phyloP scores from a whole-genome alignment of 1,140 invertebrate species.

The Potamilus streckersoni region DNA sequence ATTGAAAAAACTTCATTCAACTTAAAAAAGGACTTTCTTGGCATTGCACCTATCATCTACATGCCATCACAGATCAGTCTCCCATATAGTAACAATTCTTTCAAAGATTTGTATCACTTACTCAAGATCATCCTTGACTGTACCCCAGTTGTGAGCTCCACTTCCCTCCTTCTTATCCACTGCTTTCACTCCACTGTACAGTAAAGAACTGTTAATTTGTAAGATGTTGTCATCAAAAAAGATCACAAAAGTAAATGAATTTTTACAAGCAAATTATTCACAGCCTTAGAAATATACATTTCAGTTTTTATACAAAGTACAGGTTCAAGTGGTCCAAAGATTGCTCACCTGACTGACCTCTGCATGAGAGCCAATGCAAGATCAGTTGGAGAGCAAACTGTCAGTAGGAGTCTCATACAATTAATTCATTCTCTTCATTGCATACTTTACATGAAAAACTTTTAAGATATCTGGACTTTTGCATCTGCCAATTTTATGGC shows the following conservation, averaged over 20 bases:
- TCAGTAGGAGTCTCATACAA: no score
- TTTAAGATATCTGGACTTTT: no score
- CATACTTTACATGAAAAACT: no score
- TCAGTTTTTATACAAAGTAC: not conserved
- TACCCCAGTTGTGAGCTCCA: constrained; percentile 96
- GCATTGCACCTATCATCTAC: not conserved
- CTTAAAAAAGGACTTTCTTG: no score
- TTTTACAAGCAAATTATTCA: constrained; percentile 2
- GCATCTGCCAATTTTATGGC: no score
- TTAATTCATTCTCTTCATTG: no score
- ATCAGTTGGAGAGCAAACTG: no score
- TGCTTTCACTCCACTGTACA: constrained; percentile 85
- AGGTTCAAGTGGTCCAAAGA: no score
- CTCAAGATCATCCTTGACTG: constrained; percentile 83
- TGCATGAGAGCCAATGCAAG: no score
- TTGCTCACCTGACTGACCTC: no score
- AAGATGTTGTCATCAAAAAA: not conserved
- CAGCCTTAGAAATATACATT: no score
- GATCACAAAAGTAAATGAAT: not conserved
- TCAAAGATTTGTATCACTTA: constrained; percentile 30
- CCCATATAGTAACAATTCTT: not conserved
- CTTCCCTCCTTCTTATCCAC: constrained; percentile 93
- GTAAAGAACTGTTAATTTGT: not conserved
- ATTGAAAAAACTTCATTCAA: not conserved
- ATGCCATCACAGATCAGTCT: not conserved